Percentiles rank a stretch among this genome's conserved stretches.
These are phyloP conservation scores for Cnemophilus loriae DNA, from an alignment of 2,113 vertebrate genomes.

Conservation along the genomic window DNA sequence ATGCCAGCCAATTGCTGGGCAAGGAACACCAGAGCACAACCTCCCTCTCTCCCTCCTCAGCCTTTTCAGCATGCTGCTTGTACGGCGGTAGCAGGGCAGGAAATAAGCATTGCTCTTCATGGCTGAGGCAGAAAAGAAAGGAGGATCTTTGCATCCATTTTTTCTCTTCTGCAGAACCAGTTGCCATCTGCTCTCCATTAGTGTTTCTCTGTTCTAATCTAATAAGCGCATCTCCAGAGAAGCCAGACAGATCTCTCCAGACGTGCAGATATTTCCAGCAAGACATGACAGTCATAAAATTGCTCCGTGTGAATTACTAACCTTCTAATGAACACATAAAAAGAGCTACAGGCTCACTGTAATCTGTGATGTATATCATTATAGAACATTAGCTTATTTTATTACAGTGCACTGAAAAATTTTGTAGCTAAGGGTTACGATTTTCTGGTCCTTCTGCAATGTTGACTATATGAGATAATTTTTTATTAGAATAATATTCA, in stretches of 20 bases:
- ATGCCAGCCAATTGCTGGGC: background rate
- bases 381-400: background rate
- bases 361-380: background rate
- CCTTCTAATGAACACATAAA: background rate
- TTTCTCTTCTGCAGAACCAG: background rate
- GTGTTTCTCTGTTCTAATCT: background rate
- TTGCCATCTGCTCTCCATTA: background rate
- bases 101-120: background rate
- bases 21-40: background rate
- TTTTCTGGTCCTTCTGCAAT: background rate
- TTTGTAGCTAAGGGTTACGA: background rate
- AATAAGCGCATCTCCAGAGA: background rate
- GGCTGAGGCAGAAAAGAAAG: background rate
- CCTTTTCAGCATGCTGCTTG: background rate
- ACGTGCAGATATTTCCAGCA: background rate
- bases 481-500: background rate
- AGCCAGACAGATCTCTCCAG: background rate
- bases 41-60: background rate
- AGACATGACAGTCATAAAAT: background rate
- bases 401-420: background rate
- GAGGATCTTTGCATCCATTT: background rate
- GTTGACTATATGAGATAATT: background rate
- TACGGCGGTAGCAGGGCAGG: background rate
- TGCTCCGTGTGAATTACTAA: background rate
- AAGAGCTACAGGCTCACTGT: background rate